Percentiles rank a stretch among this genome's conserved stretches.
These are phyloP conservation scores for Varanus salvator DNA, from an alignment of 2,113 vertebrate genomes.

Conservation along the genomic window DNA sequence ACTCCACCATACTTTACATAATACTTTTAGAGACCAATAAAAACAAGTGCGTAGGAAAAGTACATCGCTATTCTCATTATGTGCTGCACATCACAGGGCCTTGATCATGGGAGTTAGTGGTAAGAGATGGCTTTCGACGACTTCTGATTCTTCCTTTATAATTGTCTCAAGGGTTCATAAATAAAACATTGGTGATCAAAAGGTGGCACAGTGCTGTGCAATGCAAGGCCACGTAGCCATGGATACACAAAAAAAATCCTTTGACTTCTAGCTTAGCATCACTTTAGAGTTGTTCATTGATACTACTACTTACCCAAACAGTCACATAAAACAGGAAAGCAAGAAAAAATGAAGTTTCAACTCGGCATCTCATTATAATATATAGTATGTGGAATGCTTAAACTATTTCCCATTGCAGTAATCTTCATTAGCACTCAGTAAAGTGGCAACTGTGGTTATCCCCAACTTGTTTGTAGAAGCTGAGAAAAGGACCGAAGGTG, in stretches of 20 bases:
- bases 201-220: slow-evolving; percentile 35
- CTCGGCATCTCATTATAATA: background rate
- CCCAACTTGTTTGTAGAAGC: background rate
- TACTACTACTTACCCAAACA: background rate
- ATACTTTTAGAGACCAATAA: slow-evolving; percentile 11
- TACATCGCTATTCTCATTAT: background rate
- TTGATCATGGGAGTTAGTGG: slow-evolving; percentile 42
- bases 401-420: background rate
- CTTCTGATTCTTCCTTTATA: slow-evolving; percentile 54
- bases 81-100: slow-evolving; percentile 1
- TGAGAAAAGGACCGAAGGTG: background rate
- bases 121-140: slow-evolving; percentile 60
- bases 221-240: slow-evolving; percentile 39
- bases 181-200: slow-evolving; percentile 69
- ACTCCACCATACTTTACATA: slow-evolving; percentile 6
- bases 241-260: slow-evolving; percentile 40
- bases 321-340: background rate
- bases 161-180: slow-evolving; percentile 67
- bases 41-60: slow-evolving; percentile 1
- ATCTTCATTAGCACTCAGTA: background rate
- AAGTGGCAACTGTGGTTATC: background rate
- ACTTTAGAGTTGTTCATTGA: background rate
- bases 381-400: background rate
- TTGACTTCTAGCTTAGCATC: slow-evolving; percentile 29
- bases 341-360: background rate